A percentile compares a stretch with the other conserved stretches of the same genome.
These are phyloP conservation scores for Amazona guildingii DNA, from an alignment of 2,113 vertebrate species.

Conservation along the genomic window DNA sequence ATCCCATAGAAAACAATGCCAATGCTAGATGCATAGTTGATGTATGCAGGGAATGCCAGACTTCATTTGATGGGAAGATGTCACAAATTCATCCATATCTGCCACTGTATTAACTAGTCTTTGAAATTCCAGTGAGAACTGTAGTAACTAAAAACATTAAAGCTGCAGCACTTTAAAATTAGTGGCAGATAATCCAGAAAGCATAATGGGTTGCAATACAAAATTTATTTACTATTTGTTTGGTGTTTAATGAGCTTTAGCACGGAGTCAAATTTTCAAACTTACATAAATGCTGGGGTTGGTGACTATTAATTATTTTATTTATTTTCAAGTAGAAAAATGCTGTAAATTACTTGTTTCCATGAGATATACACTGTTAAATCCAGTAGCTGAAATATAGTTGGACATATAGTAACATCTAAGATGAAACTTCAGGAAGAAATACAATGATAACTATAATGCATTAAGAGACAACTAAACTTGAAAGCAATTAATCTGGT, in stretches of 20 bases:
- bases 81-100: background rate
- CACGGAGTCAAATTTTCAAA: background rate
- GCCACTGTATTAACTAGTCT: background rate
- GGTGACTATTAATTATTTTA: background rate
- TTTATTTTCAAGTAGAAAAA: background rate
- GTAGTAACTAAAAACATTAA: background rate
- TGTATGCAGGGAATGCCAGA: background rate
- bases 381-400: background rate
- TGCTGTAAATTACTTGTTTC: background rate
- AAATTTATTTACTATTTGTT: background rate
- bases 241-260: background rate
- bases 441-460: background rate
- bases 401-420: background rate
- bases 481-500: background rate
- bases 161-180: background rate
- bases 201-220: background rate
- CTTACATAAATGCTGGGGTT: fast-evolving
- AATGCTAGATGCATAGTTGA: background rate
- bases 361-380: background rate
- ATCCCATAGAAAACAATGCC: background rate
- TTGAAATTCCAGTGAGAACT: background rate
- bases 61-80: background rate
- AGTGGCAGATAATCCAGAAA: background rate
- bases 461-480: background rate
- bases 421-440: background rate